Conservation (phyloP, 2,797 vertebrate genomes). For the Periophthalmus magnuspinnatus region DNA sequence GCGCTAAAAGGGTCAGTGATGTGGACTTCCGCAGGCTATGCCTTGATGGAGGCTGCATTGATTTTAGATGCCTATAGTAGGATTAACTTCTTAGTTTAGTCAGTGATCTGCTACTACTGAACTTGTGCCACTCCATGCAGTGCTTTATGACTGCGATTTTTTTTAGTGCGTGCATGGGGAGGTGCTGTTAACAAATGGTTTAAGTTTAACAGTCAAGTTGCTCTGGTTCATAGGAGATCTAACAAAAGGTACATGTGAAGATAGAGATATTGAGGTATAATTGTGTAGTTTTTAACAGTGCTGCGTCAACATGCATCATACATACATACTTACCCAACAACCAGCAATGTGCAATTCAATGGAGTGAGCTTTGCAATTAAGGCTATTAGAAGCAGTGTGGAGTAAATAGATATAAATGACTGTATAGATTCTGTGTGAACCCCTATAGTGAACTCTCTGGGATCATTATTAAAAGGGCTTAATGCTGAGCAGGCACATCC, state of each 20-base stretch:
- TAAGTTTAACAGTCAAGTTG: background rate
- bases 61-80: background rate
- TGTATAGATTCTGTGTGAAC: background rate
- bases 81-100: background rate
- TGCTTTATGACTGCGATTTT: background rate
- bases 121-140: background rate
- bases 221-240: background rate
- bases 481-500: constrained; percentile 4
- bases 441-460: background rate
- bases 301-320: background rate
- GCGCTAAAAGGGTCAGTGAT: constrained; percentile 5
- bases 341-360: background rate
- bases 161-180: background rate
- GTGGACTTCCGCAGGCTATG: constrained; percentile 4
- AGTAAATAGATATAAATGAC: background rate
- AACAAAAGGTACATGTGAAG: background rate
- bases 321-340: background rate
- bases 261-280: background rate
- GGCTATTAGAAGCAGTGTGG: background rate
- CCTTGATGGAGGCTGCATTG: constrained; percentile 5
- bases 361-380: background rate
- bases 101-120: background rate
- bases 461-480: constrained; percentile 4
- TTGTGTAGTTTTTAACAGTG: background rate
- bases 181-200: background rate